Evolutionary conservation across 2,113 vertebrate genomes (phyloP), one percentile per base, ranked within the genome.

Genomic region (Pluvialis apricaria): DNA sequence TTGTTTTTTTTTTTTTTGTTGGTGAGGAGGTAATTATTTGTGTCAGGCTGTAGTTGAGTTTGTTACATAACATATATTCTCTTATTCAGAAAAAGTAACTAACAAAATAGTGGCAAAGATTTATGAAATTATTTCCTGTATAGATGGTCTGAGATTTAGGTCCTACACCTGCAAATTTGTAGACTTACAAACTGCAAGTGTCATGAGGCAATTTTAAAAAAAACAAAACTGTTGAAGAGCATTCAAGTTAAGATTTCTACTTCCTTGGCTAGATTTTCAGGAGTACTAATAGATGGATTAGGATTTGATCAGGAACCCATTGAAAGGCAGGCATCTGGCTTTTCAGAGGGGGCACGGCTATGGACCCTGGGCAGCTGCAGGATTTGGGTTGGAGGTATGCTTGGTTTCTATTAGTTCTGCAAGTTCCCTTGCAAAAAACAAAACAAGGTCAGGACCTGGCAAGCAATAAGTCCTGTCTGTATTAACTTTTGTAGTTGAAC

Each of bases 401-500:
- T 80, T 42, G 12, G 36, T 54, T 81, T 71, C 20, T 61, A 47
- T 49, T 60, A 76, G 40, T 45, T 17, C 45, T 45, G 45, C 18
- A 45, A 45, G 83, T 90, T 88, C 49, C 75, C 61, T 64, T 88
- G 73, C 47, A 36, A 52, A 52, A 78, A 94, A 11, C 26, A 42
- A 83, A 95, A 25, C 94, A 78, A 86, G 80, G 57, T 93, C 88
- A 82, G 88, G 72, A 82, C 40, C 69, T 87, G 83, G 83, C 61
- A 84, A 83, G 47, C 81, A 92, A 1, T 66, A 61, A 84, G 21
- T 82, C 66, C 69, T 68, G 78, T 65, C 87, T 86, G 34, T 61
- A 96, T 94, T 94, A 94, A 95, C 92, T 87, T 94, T 94, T 87
- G 94, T 80, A 82, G 90, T 45, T 92, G 80, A 92, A 90, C 88